Evolutionary conservation across 2,888 invertebrate species (phyloP), one percentile per base, ranked within the genome.

Genomic region (Cosmorhoe ocellata): DNA sequence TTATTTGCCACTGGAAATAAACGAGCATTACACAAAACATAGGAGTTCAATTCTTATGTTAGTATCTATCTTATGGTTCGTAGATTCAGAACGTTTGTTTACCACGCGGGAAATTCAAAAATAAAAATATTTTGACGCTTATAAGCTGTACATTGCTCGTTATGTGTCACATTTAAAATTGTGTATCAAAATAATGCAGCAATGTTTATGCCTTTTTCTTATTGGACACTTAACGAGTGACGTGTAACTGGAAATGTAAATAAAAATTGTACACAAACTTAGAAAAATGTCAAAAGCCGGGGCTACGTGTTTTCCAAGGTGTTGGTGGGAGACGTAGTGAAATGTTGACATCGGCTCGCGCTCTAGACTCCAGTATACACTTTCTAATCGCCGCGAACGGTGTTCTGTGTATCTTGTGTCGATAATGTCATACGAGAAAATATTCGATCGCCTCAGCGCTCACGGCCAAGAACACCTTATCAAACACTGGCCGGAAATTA

Each of bases 381-480:
- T 90, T 90, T 90, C 90, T 90, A 90, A 86, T 85, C 84, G 82
- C 63, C 56, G 64, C 69, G 76, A 63, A 67, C 74, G 73, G 74
- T 67, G 67, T 22, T 11, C 13, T 37, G 18, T 2, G 18, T 18
- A 18, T 18, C 4, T 18, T 18, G 18, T 4, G 18, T 3, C 4
- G n/a, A 18, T 18, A 18, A 37, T 93, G 92, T 88, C 91, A 66
- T 90, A 91, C 75, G 91, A 91, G 64, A 84, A 79, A 63, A 71
- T 93, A 53, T 79, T 82, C 59, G 80, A 84, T 57, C 81, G 88
- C 36, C 84, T 96, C 56, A 79, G 83, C 39, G 81, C 91, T 60
- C 92, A 93, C 76, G 93, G 93, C 47, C 98, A 98, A 87, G 93
- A 94, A 58, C 97, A 98, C 75, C 91, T 98, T 62, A 82, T 98